A percentile compares a stretch with the other conserved stretches of the same genome.
phyloP scores from a whole-genome alignment of 2,113 vertebrate genomes.

The Acrocephalus kingi region DNA sequence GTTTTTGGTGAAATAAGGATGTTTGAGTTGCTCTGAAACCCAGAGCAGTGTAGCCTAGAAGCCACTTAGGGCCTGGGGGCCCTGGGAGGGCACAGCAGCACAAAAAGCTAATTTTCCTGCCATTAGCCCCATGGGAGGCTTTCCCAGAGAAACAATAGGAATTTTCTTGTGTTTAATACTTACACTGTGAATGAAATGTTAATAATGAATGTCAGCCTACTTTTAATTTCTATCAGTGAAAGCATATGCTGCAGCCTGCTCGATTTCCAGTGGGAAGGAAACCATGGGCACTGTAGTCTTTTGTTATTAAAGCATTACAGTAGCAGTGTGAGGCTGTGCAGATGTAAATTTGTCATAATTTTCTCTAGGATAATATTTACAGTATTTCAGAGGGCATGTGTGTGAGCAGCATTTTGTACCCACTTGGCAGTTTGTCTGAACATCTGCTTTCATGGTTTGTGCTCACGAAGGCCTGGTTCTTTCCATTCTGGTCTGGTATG shows the following conservation, averaged over 20 bases:
- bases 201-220: constrained; percentile 24
- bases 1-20: background rate
- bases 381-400: background rate
- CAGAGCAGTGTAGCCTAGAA: background rate
- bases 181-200: constrained; percentile 12
- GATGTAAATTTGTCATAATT: background rate
- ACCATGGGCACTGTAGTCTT: background rate
- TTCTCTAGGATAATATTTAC: constrained; percentile 30
- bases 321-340: background rate
- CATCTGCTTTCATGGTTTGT: background rate
- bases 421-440: background rate
- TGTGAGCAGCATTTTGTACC: background rate
- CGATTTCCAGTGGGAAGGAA: constrained; percentile 6
- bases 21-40: background rate
- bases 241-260: background rate
- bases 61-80: accelerated
- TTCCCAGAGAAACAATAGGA: background rate
- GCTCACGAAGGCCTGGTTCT: background rate
- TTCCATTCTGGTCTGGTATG: background rate
- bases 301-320: background rate
- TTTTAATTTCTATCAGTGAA: constrained; percentile 23
- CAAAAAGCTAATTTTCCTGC: background rate
- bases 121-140: background rate
- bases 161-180: constrained; percentile 10
- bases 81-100: background rate